These are phyloP conservation scores for Aeoliscus strigatus DNA, from an alignment of 2,797 vertebrate species.

Conservation along the genomic window DNA sequence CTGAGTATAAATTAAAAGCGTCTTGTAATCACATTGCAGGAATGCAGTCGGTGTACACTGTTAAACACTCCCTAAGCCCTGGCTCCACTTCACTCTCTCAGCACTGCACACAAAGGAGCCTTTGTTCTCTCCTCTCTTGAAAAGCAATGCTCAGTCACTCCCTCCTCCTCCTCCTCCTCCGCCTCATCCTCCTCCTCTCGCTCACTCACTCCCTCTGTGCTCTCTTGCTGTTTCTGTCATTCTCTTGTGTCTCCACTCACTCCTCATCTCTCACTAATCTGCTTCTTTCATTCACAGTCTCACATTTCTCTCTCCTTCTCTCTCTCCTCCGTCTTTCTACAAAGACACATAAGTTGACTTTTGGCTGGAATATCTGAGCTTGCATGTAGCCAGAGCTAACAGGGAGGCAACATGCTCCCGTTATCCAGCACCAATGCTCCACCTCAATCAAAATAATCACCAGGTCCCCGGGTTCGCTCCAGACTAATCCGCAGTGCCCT, in stretches of 20 bases:
- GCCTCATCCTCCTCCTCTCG: constrained; percentile 6
- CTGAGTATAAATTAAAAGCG: constrained; percentile 80
- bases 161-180: constrained; percentile 41
- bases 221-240: constrained; percentile 54
- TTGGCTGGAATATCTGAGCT: constrained; percentile 12
- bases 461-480: constrained; percentile 15
- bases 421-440: constrained; percentile 11
- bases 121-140: constrained; percentile 82
- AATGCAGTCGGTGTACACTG: constrained; percentile 82
- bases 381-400: constrained; percentile 14
- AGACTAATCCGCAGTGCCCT: constrained; percentile 47
- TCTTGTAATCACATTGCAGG: constrained; percentile 82
- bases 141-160: constrained; percentile 75
- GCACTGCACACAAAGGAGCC: constrained; percentile 76
- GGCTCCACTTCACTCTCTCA: constrained; percentile 78
- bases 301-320: constrained; percentile 8
- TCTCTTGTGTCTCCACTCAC: constrained; percentile 30
- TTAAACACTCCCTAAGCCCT: constrained; percentile 81
- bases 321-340: constrained; percentile 6
- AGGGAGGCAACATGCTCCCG: constrained; percentile 6
- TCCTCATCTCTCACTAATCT: constrained; percentile 43
- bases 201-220: constrained; percentile 33
- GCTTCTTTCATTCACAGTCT: constrained; percentile 59
- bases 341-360: constrained; percentile 15
- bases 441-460: constrained; percentile 33